A percentile compares a stretch with the other conserved stretches of the same genome.
These are phyloP conservation scores for Rhinoderma darwinii DNA, from an alignment of 2,113 vertebrate species.

Conservation along the genomic window DNA sequence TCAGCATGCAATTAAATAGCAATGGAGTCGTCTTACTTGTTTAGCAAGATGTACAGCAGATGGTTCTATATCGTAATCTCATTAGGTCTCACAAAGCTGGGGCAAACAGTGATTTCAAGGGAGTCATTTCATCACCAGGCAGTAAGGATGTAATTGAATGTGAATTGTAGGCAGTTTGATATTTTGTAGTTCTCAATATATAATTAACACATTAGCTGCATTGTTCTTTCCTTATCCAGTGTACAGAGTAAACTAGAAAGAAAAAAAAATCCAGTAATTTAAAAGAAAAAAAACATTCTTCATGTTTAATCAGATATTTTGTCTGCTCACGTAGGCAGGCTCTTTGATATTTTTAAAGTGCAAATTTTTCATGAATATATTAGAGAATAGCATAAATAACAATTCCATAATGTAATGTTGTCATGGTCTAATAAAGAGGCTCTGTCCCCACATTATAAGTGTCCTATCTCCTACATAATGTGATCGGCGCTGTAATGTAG, in stretches of 20 bases:
- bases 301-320: not conserved
- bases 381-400: not conserved
- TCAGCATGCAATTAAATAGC: constrained; percentile 47
- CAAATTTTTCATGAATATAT: not conserved
- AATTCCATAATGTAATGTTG: too few species aligned
- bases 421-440: too few species aligned
- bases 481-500: too few species aligned
- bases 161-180: constrained; percentile 48
- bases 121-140: constrained; percentile 49
- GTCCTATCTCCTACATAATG: too few species aligned
- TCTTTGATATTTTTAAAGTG: not conserved
- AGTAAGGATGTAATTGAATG: constrained; percentile 48
- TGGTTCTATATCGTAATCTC: constrained; percentile 49
- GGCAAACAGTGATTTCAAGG: constrained; percentile 46
- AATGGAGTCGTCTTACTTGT: constrained; percentile 39
- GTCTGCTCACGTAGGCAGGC: not conserved
- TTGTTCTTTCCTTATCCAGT: constrained; percentile 49
- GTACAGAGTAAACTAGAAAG: not conserved
- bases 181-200: constrained; percentile 33
- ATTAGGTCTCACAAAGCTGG: constrained; percentile 48
- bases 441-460: too few species aligned
- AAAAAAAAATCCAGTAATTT: constrained; percentile 33
- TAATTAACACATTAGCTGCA: constrained; percentile 52
- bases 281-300: not conserved
- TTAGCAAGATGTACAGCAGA: constrained; percentile 50